Evolutionary conservation across 2,888 invertebrate genomes (phyloP), one percentile per base, ranked within the genome.

Genomic region (Isoperla grammatica): DNA sequence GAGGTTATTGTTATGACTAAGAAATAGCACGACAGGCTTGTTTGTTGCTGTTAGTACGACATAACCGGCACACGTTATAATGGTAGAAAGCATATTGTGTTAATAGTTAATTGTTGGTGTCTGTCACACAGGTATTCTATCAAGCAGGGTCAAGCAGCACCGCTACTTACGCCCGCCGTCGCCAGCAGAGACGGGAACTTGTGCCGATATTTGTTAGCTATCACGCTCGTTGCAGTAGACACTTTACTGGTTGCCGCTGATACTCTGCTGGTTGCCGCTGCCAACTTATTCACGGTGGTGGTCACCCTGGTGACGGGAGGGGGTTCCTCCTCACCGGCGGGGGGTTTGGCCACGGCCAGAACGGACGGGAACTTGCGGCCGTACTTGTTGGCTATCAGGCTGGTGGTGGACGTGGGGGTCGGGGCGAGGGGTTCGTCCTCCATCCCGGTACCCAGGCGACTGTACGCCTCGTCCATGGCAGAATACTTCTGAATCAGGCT

Each of bases 401-500:
- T 73, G 23, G 71, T 65, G n/a, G 68, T 62, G 35, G 64, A 65
- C 6, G 65, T 64, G 50, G 67, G 66, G 66, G 63, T 60, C 6
- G 65, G 64, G 50, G 67, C 66, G 66, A 62, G 60, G 55, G 62
- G 9, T 55, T 65, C 63, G 62, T 56, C 43, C 63, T 56, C 61
- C 62, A 61, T 39, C 69, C 65, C 59, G 64, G 48, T 50, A 3
- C 39, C 53, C 11, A 53, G 39, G 11, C 53, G 53, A 37, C 39
- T 39, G 73, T 85, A 86, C 60, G 82, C 82, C 69, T 88, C 87
- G 68, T 88, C 88, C 65, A 90, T 76, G 48, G 87, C 88, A 29
- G 88, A 85, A 72, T 91, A 91, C 72, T 90, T 91, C 79, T 86
- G 81, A 63, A 90, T 89, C 61, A 92, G 77, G 68, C 86, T 85